Evolutionary conservation across 2,888 invertebrate species (phyloP).

Genomic region (Calephelis perditalis): DNA sequence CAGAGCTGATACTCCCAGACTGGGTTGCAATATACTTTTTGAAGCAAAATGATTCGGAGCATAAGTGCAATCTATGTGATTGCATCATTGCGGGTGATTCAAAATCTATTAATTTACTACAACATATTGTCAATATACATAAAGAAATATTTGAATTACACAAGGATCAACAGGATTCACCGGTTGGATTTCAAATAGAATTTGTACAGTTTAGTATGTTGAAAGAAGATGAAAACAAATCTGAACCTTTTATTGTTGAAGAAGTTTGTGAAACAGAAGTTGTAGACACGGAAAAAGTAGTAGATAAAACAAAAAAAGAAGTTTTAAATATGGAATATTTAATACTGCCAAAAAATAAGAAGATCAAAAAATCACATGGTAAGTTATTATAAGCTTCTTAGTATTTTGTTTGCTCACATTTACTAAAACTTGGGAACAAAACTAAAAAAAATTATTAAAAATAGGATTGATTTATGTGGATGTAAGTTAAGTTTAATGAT

Average conservation of each 20-base stretch:
- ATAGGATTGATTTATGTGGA: too few species aligned
- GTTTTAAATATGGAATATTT: slow-evolving; percentile 46
- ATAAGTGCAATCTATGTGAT: slow-evolving; percentile 61
- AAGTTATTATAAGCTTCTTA: slow-evolving; percentile 7
- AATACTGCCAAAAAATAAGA: slow-evolving; percentile 38
- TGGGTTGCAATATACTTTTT: slow-evolving; percentile 61
- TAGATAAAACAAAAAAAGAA: slow-evolving; percentile 31
- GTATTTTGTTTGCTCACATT: too few species aligned
- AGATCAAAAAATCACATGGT: slow-evolving; percentile 30
- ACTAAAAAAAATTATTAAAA: too few species aligned
- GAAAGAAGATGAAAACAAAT: slow-evolving; percentile 47
- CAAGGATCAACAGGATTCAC: slow-evolving; percentile 53
- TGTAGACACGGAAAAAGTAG: slow-evolving; percentile 27
- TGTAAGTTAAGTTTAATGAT: too few species aligned
- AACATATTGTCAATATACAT: slow-evolving; percentile 49
- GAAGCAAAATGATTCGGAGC: slow-evolving; percentile 36
- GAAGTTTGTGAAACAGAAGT: slow-evolving; percentile 49
- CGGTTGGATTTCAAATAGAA: slow-evolving; percentile 62
- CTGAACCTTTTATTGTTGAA: slow-evolving; percentile 47
- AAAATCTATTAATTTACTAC: slow-evolving; percentile 42
- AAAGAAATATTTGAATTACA: slow-evolving; percentile 59
- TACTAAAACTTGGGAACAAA: too few species aligned
- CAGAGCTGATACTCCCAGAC: slow-evolving; percentile 40
- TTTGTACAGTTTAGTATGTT: slow-evolving; percentile 56
- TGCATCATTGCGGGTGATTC: slow-evolving; percentile 36